These are phyloP conservation scores for Rhabdomys pumilio DNA, from an alignment of 2,797 vertebrate genomes.

Conservation along the genomic window DNA sequence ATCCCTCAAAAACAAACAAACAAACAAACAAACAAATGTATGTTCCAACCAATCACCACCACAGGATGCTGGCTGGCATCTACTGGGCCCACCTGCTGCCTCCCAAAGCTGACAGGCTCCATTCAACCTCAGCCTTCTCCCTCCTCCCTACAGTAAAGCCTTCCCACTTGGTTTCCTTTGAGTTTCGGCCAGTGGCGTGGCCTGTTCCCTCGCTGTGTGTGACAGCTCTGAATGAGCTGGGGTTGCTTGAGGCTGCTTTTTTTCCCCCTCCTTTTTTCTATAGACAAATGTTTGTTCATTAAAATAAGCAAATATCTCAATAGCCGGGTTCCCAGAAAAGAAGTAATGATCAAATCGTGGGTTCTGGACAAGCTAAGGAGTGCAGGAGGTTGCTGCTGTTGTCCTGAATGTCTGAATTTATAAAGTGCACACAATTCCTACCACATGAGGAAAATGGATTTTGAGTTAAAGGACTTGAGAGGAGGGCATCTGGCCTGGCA, in stretches of 20 bases:
- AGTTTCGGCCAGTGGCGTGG: constrained; percentile 22
- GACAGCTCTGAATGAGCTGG: constrained; percentile 46
- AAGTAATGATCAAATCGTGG: constrained; percentile 5
- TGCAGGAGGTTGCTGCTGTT: constrained; percentile 11
- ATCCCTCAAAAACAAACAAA: neutral
- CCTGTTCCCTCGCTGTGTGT: neutral
- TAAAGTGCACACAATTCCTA: neutral
- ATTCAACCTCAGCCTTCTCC: neutral
- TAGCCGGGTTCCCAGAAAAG: constrained; percentile 37
- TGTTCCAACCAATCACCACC: neutral
- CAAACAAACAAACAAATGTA: neutral
- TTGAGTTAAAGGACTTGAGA: constrained; percentile 68
- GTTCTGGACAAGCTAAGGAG: neutral
- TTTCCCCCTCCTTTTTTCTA: neutral
- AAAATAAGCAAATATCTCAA: constrained; percentile 75
- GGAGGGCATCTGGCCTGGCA: constrained; percentile 71
- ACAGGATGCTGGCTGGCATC: neutral
- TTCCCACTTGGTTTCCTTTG: neutral
- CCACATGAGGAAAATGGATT: constrained; percentile 53
- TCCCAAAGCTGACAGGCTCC: neutral
- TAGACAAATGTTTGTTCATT: constrained; percentile 71
- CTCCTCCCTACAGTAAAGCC: neutral
- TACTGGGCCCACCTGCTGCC: neutral
- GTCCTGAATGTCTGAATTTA: neutral
- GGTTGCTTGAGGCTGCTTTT: neutral